Evolutionary conservation across 2,797 vertebrate genomes (phyloP), one percentile per base, ranked within the genome.

Genomic region (Morelia viridis): DNA sequence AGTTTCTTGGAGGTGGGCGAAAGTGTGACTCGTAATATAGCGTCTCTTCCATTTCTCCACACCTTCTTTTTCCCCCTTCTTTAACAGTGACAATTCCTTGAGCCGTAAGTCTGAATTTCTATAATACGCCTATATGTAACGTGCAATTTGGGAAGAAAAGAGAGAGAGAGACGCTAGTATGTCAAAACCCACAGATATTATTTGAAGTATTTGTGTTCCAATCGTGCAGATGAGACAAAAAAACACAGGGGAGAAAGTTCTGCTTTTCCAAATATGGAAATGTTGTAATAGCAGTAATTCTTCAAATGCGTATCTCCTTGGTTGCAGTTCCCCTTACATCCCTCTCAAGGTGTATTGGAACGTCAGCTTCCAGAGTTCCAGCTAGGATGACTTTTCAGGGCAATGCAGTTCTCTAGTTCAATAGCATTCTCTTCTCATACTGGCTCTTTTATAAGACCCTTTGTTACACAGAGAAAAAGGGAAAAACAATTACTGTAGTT

Each of bases 391-490:
- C 35, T 80, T 46, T 46, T 35, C 71, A 80, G 9, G 35, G 1
- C 71, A 11, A 46, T 24, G 71, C 35, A 46, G 35, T 80, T 3
- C 89, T 35, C 94, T 15, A 65, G 0, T 91, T 92, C 8, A 91
- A 65, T 28, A 91, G 7, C 28, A 28, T 68, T 57, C 91, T 76
- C n/a, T 88, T 87, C 88, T n/a, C 83, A 93, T 90, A 93, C 86
- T 15, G 26, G 71, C 1, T 0, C 91, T 1, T 93, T 89, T 84
- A 89, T 1, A 92, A 13, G 17, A 86, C 50, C 50, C 31, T 3
- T 13, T 8, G 93, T 60, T 86, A 94, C 93, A 96, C 4, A 91
- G 84, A 93, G 93, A 6, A 4, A 12, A 41, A 4, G 61, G 91
- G 85, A n/a, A 10, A 58, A 19, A 58, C 50, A 93, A 84, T 93